phyloP scores from a whole-genome alignment of 2,113 vertebrate species.

The Scytalopus superciliaris region DNA sequence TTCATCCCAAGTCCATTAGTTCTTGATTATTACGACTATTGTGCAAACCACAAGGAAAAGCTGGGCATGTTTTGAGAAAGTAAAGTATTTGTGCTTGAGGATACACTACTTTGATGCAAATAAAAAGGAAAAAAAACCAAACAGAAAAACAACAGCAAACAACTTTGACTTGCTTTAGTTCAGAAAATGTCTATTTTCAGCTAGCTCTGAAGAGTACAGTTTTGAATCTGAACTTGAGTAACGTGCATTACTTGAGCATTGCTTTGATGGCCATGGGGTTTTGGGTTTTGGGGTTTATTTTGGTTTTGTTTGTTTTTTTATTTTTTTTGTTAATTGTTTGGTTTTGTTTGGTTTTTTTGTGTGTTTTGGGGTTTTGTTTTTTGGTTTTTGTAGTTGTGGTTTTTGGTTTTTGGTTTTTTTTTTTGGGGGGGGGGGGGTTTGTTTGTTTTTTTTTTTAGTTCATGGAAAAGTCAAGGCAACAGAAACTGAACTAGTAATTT shows the following conservation, averaged over 20 bases:
- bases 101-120: background rate
- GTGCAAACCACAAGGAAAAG: background rate
- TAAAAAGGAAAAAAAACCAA: background rate
- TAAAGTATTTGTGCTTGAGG: background rate
- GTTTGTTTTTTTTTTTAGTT: background rate
- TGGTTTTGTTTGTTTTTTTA: no score
- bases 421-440: no score
- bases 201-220: background rate
- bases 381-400: no score
- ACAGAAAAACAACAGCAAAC: background rate
- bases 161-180: background rate
- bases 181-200: background rate
- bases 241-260: background rate
- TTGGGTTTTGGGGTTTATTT: no score
- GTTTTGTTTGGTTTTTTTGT: no score
- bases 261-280: background rate
- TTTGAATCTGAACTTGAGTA: background rate
- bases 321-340: no score
- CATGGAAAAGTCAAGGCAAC: background rate
- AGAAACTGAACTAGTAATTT: background rate
- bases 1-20: background rate
- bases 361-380: no score
- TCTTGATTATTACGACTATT: background rate
- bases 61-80: background rate
- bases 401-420: no score